Evolutionary conservation across 1,140 invertebrate species (phyloP), one percentile per base, ranked within the genome.

Genomic region (Micrasema longulum): DNA sequence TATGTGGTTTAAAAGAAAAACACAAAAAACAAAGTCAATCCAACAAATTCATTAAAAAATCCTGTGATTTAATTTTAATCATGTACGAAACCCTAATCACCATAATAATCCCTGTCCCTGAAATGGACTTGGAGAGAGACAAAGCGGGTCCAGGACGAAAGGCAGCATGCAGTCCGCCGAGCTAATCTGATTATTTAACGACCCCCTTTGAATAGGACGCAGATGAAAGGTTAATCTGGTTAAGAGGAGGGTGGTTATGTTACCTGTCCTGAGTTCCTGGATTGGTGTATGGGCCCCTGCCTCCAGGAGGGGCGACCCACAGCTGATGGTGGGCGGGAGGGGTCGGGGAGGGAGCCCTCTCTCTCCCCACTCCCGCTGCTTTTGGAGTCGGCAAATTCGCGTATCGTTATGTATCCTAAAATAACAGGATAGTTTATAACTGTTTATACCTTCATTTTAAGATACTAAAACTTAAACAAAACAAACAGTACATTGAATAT

Each of bases 391-490:
- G 48, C n/a, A 14, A 50, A 18, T 55, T 76, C 74, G 70, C 64
- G 36, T n/a, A 76, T 76, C 1, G 74, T 73, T 10, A 71, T 64
- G 63, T 72, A 76, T 11, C 57, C 74, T 76, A 36, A 41, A 64
- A 7, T 4, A 45, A 12, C n/a, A n/a, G 43, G 18, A 45, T 16
- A 16, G 43, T 45, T 45, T 45, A n/a, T n/a, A n/a, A 41, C 38
- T 41, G 14, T 41, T 38, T 12, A 38, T 38, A 38, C 5, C 12
- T 38, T 38, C 12, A 38, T 38, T 38, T 38, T 7, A 38, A 38
- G 6, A 38, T 38, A 7, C 36, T 38, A 5, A 38, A 7, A 38
- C 12, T 38, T 38, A 38, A 38, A 38, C 12, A 12, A 5, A 38
- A 5, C 36, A 38, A 12, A 5, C 36, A 38, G 36, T 38, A 38